Evolutionary conservation across 2,797 vertebrate species (phyloP).

Genomic region (Miichthys miiuy): DNA sequence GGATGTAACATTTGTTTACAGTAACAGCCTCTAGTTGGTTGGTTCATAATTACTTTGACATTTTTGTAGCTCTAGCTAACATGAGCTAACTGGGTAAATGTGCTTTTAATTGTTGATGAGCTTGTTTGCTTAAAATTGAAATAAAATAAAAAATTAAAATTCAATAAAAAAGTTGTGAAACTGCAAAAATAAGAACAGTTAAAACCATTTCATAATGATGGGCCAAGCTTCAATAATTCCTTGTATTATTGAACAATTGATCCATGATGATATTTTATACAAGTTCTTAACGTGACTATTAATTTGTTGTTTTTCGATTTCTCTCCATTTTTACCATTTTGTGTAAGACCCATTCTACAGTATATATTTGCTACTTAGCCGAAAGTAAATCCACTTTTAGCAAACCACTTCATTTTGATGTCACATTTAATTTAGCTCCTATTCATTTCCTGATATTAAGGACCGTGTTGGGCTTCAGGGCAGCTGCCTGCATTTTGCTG

Average conservation of each 20-base stretch:
- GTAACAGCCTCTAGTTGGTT: too few species aligned
- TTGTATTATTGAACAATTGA: not conserved
- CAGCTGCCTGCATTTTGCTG: constrained; percentile 1
- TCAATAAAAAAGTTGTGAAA: not conserved
- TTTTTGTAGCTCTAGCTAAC: too few species aligned
- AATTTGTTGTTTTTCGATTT: not conserved
- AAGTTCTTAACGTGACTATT: not conserved
- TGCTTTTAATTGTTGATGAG: too few species aligned
- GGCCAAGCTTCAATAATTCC: not conserved
- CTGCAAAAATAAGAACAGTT: not conserved
- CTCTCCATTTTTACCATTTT: not conserved
- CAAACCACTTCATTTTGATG: not conserved
- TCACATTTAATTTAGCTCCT: not conserved
- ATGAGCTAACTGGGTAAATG: too few species aligned
- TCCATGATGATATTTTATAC: not conserved
- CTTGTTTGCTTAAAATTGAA: too few species aligned
- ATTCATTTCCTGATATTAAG: constrained; percentile 25
- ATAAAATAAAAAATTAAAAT: too few species aligned
- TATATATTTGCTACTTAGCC: not conserved
- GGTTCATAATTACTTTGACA: too few species aligned
- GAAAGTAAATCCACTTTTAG: not conserved
- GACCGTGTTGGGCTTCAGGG: constrained; percentile 11
- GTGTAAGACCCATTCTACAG: not conserved
- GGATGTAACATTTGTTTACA: too few species aligned
- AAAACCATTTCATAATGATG: not conserved